Base-by-base conservation (phyloP, 2,888 invertebrate genomes). In the Protodeltote pygarga region DNA sequence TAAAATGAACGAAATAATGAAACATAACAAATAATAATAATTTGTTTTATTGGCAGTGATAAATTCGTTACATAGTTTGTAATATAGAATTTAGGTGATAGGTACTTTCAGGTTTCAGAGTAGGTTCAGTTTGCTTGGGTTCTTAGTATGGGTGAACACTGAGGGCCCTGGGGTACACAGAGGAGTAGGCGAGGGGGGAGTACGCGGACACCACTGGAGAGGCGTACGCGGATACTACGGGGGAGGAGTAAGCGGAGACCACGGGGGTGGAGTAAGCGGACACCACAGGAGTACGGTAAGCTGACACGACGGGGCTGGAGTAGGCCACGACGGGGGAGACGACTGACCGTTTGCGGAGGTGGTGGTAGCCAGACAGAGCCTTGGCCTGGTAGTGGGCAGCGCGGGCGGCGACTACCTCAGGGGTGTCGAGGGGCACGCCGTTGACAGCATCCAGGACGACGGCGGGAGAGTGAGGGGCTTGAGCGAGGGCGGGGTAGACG, bases 361-460 rank as follows among this genome's bases (percentile, higher is more conserved):
- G 86, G 68, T 92, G 92, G 11, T 73, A 61, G 13, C 82, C 85
- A 32, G 87, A 79, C 48, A 89, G 71, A 34, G 89, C 89, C 76
- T 89, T 90, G 34, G 91, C 87, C 42, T 89, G 87, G 83, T 73
- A 89, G 79, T 90, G 92, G 5, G 83, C 86, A 33, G 85, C 84
- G 44, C 89, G 89, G 20, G 91, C 92, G 42, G 91, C 89, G 35
- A 92, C 90, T 5, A 92, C 92, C 52, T 89, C 92, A 54, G 90
- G 89, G 9, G 92, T 92, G 70, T 92, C 91, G 33, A 92, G 78
- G 21, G 92, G 92, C 8, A 92, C 92, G 38, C 92, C 91, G 61
- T 85, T 74, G 28, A 84, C 83, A 25, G 91, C 81, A 35, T 89
- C 88, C 67, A 92, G 66, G 20, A 90, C 86, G 11, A 91, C 83